Evolutionary conservation across 2,888 invertebrate genomes (phyloP), one percentile per base, ranked within the genome.

Genomic region (Neoascia interrupta): DNA sequence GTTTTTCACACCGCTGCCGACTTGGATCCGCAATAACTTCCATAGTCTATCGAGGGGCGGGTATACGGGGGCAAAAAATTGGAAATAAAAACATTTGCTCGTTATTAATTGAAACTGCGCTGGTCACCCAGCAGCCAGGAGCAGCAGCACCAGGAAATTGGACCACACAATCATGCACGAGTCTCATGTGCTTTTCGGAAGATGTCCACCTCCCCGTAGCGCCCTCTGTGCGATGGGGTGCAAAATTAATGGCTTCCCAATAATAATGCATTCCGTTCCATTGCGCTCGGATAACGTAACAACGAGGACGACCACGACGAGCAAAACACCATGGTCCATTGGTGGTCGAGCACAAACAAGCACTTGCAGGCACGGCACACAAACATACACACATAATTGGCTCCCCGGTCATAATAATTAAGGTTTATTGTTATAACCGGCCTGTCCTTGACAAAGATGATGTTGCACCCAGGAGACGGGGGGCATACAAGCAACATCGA

Each of bases 371-470:
- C 39, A 41, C 6, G n/a, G 5, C 41, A 61, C 34, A 41, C 43
- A 19, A 51, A 26, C 31, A 6, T 31, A 39, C 26, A 39, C 23
- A 34, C 31, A 66, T 73, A 73, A 79, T 73, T 79, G 73, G 79
- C 72, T 79, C 23, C 79, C 68, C 73, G 79, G 79, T 68, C 79
- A 73, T 79, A 79, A 79, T 79, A 79, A 79, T 79, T 79, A 79
- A 79, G 61, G 73, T 79, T 79, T 79, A 79, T 79, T 79, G 68
- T 73, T 73, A 79, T 68, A 68, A 63, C 73, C 79, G 73, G 72
- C 54, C 66, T 79, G 79, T 73, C 79, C 79, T 79, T 79, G 79
- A 79, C 79, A 79, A 68, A 79, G 79, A 79, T 79, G 79, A 79
- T 72, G n/a, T n/a, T n/a, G 56, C 36, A 60, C 66, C 18, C 5